phyloP scores from a whole-genome alignment of 2,797 vertebrate species.

The Antennarius maculatus region DNA sequence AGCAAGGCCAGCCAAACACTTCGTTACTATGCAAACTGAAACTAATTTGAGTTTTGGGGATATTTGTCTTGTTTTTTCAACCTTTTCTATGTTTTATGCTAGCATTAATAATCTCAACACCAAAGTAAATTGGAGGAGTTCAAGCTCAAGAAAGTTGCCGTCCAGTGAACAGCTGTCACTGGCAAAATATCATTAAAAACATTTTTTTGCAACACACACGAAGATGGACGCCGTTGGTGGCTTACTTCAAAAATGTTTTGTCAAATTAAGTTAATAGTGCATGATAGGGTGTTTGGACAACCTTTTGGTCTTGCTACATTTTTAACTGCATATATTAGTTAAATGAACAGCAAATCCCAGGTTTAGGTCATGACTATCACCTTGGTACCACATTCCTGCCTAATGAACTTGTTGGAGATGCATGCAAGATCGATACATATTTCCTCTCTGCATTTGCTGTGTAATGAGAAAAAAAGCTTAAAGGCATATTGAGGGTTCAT shows the following conservation, averaged over 20 bases:
- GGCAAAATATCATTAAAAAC: too few species aligned
- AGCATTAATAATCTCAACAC: background rate
- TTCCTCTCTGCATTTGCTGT: too few species aligned
- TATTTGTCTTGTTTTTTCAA: too few species aligned
- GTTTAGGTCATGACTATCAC: background rate
- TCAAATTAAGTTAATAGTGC: background rate
- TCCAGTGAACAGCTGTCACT: background rate
- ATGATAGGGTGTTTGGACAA: too few species aligned
- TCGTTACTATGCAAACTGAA: background rate
- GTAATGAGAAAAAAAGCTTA: too few species aligned
- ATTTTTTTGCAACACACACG: background rate
- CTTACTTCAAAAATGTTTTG: too few species aligned
- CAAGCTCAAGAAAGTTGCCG: background rate
- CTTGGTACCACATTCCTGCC: background rate
- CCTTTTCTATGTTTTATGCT: background rate
- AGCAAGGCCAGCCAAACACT: background rate
- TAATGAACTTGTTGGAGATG: too few species aligned
- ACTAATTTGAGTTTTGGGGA: too few species aligned
- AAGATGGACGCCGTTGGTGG: background rate
- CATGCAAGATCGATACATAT: too few species aligned
- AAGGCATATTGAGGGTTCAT: background rate
- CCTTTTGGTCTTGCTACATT: too few species aligned
- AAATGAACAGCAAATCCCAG: slow-evolving; percentile 2
- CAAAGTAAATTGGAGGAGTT: background rate
- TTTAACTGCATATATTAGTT: background rate